Evolutionary conservation across 2,888 invertebrate species (phyloP).

Genomic region (Nyleta sp.): DNA sequence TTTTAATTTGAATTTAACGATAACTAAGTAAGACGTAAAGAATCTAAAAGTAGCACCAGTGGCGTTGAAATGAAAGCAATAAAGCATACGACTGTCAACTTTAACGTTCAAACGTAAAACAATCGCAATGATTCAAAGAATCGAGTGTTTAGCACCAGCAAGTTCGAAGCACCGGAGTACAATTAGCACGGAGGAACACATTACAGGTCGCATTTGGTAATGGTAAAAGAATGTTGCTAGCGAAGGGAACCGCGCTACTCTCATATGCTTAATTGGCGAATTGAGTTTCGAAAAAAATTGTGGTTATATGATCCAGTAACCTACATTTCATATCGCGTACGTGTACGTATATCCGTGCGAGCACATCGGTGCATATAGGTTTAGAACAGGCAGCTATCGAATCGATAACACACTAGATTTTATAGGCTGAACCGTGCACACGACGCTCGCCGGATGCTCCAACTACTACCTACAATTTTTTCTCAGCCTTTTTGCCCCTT

Average conservation of each 20-base stretch:
- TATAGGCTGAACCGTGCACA: conserved; percentile 69
- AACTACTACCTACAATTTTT: conserved; percentile 33
- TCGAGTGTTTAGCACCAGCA: too few species aligned
- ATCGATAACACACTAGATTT: conserved; percentile 79
- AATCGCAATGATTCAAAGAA: too few species aligned
- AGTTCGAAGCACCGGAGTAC: too few species aligned
- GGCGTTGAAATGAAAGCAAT: too few species aligned
- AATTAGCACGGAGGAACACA: conserved; percentile 10
- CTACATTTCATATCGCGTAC: conserved; percentile 75
- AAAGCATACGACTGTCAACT: too few species aligned
- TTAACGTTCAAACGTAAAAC: too few species aligned
- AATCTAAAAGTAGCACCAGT: too few species aligned
- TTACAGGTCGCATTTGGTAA: conserved; percentile 33
- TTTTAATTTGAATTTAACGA: too few species aligned
- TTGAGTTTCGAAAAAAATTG: conserved; percentile 72
- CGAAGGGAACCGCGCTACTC: conserved; percentile 65
- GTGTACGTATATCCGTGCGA: conserved; percentile 74
- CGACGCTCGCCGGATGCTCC: conserved; percentile 42
- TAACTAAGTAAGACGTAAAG: too few species aligned
- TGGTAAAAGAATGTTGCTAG: conserved; percentile 50
- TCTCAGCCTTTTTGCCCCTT: conserved; percentile 5
- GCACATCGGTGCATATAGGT: conserved; percentile 76
- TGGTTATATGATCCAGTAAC: conserved; percentile 78
- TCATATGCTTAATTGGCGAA: conserved; percentile 75
- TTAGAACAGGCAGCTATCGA: conserved; percentile 77